phyloP scores from a whole-genome alignment of 1,140 invertebrate genomes.

The Asbolus verrucosus region DNA sequence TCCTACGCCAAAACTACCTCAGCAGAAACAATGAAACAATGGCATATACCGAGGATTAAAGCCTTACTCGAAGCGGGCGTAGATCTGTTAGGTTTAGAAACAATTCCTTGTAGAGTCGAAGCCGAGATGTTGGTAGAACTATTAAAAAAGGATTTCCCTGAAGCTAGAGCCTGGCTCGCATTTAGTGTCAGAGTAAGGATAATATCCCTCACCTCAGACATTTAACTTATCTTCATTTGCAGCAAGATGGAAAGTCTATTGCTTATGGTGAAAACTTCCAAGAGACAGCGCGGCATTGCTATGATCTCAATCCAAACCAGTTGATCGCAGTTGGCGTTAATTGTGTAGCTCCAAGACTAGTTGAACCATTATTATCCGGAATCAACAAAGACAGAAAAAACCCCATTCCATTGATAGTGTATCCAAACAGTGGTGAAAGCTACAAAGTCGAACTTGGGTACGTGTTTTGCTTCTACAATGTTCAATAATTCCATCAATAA shows the following conservation, averaged over 20 bases:
- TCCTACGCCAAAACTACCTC: constrained; percentile 79
- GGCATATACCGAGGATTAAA: constrained; percentile 83
- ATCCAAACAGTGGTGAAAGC: constrained; percentile 83
- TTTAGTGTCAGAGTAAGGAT: constrained; percentile 82
- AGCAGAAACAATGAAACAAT: constrained; percentile 76
- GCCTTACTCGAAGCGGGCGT: constrained; percentile 81
- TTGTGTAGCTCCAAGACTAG: constrained; percentile 77
- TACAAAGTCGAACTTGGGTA: constrained; percentile 73
- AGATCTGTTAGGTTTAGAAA: constrained; percentile 89
- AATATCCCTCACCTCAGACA: too few species aligned
- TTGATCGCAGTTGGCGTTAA: constrained; percentile 88
- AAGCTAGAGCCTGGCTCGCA: constrained; percentile 82
- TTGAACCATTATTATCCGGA: constrained; percentile 70
- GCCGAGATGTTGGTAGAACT: constrained; percentile 84
- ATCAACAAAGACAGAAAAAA: constrained; percentile 68
- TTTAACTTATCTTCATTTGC: constrained; percentile 21
- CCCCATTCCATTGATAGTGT: constrained; percentile 76
- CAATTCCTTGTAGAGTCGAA: constrained; percentile 86
- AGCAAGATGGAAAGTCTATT: constrained; percentile 74
- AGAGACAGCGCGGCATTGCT: constrained; percentile 70
- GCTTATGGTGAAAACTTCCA: constrained; percentile 82
- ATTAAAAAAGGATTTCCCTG: constrained; percentile 77
- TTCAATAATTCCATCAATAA: not conserved
- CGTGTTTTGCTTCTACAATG: too few species aligned
- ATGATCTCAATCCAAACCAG: constrained; percentile 73